Base-by-base conservation (phyloP, 2,888 invertebrate species). In the Colletes collaris region DNA sequence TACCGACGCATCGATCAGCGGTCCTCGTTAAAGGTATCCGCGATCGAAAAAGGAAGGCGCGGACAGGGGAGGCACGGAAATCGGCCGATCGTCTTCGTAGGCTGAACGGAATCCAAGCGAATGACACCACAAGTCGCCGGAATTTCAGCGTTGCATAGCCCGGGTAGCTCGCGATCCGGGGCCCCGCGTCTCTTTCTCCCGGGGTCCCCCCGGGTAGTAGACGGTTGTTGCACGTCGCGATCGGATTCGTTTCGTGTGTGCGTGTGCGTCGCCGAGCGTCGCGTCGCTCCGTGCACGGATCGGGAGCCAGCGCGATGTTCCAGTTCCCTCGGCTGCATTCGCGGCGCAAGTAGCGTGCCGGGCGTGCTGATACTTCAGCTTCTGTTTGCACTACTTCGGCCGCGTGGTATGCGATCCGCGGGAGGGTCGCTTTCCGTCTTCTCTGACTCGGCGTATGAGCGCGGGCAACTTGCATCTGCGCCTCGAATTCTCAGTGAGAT, bases 91-190 rank as follows among this genome's bases (percentile, higher is more conserved):
- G 80, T 77, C 66, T 78, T 82, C 82, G 83, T 81, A 80, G 82
- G 84, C 81, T 65, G 82, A 78, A 8, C 44, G 63, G 89, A 88
- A 87, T 88, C 87, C 83, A 76, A 67, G 76, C 84, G 77, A 86
- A 86, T 88, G 88, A 89, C 88, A 87, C 88, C 86, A 84, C 85
- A 79, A 87, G 89, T 89, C 83, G 81, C 64, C 82, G 89, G 89
- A 89, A 89, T 89, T 82, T 87, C 83, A 86, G 81, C 86, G 81
- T 86, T 83, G 88, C 89, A 89, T 89, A 88, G 83, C 85, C 84
- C 69, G 80, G 83, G 83, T 85, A 80, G 83, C 87, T 81, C 75
- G 80, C 85, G 86, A 79, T 84, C 88, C 88, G 76, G 64, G 79
- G 75, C 65, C 71, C 76, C 16, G 74, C 62, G 56, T 70, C 82